A percentile compares a stretch with the other conserved stretches of the same genome.
Evolutionary conservation across 1,140 invertebrate species (phyloP).

Genomic region (Teleogryllus occipitalis): DNA sequence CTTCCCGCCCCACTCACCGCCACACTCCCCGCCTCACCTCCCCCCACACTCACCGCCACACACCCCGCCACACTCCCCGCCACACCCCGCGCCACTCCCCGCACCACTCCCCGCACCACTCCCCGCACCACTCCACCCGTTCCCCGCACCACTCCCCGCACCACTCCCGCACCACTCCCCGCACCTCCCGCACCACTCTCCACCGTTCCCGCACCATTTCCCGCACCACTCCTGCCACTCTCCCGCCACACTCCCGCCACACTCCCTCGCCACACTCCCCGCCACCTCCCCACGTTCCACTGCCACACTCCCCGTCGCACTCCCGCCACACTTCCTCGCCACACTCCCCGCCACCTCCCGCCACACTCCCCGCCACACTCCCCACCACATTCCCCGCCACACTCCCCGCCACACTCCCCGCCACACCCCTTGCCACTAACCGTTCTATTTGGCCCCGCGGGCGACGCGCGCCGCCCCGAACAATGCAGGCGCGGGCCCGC

Average conservation of each 20-base stretch:
- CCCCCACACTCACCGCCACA: neutral
- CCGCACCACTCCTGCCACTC: neutral
- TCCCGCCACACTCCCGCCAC: no score
- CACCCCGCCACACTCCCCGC: no score
- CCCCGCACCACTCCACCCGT: no score
- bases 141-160: no score
- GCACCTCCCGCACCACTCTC: neutral
- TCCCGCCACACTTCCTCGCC: neutral
- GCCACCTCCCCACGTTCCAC: neutral
- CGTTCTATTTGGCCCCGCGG: no score
- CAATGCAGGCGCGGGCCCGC: no score
- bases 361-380: neutral
- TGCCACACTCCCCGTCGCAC: neutral
- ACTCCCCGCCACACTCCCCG: neutral
- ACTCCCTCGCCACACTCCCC: neutral
- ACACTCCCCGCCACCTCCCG: no score
- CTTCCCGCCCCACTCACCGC: neutral
- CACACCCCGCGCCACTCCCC: no score
- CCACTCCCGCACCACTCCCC: no score
- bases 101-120: neutral
- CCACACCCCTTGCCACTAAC: neutral
- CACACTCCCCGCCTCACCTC: neutral
- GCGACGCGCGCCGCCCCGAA: no score
- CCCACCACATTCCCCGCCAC: no score
- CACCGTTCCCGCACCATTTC: neutral